Conservation (phyloP, 2,888 invertebrate genomes). For the Phaedon cochleariae region DNA sequence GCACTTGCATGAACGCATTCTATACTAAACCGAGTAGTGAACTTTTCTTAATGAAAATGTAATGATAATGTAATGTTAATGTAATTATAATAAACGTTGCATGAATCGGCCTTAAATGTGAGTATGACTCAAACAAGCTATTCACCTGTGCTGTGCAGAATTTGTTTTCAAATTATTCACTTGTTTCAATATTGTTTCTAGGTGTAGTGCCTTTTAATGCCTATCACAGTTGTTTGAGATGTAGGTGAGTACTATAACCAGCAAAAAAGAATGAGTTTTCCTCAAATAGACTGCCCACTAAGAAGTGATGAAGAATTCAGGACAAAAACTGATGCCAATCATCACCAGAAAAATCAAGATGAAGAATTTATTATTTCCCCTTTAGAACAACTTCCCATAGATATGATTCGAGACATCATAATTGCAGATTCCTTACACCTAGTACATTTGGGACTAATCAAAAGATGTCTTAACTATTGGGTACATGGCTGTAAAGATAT, state of each 20-base stretch:
- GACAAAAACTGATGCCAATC: slow-evolving; percentile 15
- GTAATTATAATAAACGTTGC: no score
- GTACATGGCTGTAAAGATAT: slow-evolving; percentile 19
- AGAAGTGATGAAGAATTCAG: slow-evolving; percentile 14
- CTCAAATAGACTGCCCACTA: slow-evolving; percentile 15
- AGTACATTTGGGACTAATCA: slow-evolving; percentile 14
- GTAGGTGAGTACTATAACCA: slow-evolving; percentile 15
- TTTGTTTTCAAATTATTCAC: not conserved
- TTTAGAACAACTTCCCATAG: slow-evolving; percentile 18
- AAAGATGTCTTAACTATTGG: slow-evolving; percentile 16
- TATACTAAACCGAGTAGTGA: not conserved
- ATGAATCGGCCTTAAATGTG: no score
- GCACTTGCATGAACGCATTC: not conserved
- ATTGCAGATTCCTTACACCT: slow-evolving; percentile 16
- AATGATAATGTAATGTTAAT: no score
- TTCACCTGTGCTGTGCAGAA: not conserved
- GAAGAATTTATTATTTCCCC: slow-evolving; percentile 1
- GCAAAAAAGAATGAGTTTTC: slow-evolving; percentile 17
- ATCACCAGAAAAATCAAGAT: slow-evolving; percentile 17
- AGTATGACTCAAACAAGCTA: not conserved
- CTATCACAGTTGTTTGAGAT: slow-evolving; percentile 16
- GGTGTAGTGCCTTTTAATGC: slow-evolving; percentile 16
- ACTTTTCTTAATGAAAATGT: not conserved
- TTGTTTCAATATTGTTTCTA: not conserved
- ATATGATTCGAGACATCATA: slow-evolving; percentile 17